Conservation (phyloP, 2,888 invertebrate genomes). For the Drosophila greeni region DNA sequence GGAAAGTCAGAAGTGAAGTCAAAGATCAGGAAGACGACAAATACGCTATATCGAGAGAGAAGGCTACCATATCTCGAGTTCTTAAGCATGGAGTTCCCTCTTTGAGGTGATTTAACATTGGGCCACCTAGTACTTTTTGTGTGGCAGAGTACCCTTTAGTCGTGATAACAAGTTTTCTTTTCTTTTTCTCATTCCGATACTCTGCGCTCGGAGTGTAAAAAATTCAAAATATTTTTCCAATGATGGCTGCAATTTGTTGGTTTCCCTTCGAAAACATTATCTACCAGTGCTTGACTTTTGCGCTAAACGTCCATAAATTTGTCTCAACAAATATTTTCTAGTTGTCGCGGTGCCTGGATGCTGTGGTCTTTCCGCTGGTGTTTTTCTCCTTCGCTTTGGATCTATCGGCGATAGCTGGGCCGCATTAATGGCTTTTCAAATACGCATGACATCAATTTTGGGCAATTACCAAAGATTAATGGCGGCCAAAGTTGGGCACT, state of each 20-base stretch:
- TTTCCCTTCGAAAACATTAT: slow-evolving; percentile 64
- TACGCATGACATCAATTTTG: slow-evolving; percentile 70
- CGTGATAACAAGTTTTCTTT: background rate
- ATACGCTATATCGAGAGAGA: slow-evolving; percentile 26
- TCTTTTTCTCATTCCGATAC: slow-evolving; percentile 12
- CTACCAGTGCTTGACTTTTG: slow-evolving; percentile 73
- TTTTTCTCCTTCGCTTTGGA: slow-evolving; percentile 11
- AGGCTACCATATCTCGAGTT: background rate
- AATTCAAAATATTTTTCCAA: slow-evolving; percentile 58
- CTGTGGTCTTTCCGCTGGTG: slow-evolving; percentile 27
- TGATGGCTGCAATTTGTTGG: slow-evolving; percentile 76
- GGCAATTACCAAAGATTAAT: slow-evolving; percentile 75
- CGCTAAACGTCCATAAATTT: slow-evolving; percentile 76
- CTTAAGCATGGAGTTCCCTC: background rate
- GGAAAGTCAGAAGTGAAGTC: slow-evolving; percentile 21
- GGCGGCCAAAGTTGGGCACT: slow-evolving; percentile 54
- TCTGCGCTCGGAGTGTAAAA: slow-evolving; percentile 17
- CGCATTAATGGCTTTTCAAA: slow-evolving; percentile 66
- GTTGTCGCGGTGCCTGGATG: slow-evolving; percentile 52
- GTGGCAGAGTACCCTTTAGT: background rate
- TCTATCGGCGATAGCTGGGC: slow-evolving; percentile 39
- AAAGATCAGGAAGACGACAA: slow-evolving; percentile 66
- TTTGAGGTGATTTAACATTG: background rate
- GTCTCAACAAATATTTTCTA: slow-evolving; percentile 62
- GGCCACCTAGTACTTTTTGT: background rate